Evolutionary conservation across 1,140 invertebrate species (phyloP).

Genomic region (Solenopsis fugax): DNA sequence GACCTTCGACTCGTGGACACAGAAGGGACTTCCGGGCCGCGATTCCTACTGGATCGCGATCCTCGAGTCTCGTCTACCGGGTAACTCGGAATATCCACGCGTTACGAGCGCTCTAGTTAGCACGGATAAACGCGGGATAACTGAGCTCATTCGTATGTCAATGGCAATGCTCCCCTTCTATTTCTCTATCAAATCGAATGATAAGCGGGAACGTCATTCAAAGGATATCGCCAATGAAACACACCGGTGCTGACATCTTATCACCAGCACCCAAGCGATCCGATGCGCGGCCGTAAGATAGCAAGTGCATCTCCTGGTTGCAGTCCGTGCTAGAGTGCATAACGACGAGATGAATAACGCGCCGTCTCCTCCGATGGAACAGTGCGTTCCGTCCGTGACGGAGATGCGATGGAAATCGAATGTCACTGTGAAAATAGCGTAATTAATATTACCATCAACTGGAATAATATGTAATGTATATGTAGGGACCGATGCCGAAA

Average conservation of each 20-base stretch:
- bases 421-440: background rate
- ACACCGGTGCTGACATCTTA: slow-evolving; percentile 80
- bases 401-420: background rate
- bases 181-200: slow-evolving; percentile 81
- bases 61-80: slow-evolving; percentile 66
- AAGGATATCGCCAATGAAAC: slow-evolving; percentile 75
- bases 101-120: slow-evolving; percentile 79
- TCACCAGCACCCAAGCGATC: background rate
- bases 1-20: slow-evolving; percentile 78
- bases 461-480: background rate
- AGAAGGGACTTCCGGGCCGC: slow-evolving; percentile 80
- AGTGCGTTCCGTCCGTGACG: no score
- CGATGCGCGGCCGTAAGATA: slow-evolving; percentile 35
- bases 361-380: background rate
- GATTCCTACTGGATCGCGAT: slow-evolving; percentile 75
- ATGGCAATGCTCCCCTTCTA: slow-evolving; percentile 79
- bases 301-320: slow-evolving; percentile 36
- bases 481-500: background rate
- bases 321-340: slow-evolving; percentile 54
- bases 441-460: background rate
- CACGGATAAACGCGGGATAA: slow-evolving; percentile 84
- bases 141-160: slow-evolving; percentile 81
- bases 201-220: slow-evolving; percentile 83
- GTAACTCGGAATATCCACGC: slow-evolving; percentile 64
- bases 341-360: background rate